phyloP scores from a whole-genome alignment of 2,888 invertebrate genomes.

The Rhamnusium bicolor region DNA sequence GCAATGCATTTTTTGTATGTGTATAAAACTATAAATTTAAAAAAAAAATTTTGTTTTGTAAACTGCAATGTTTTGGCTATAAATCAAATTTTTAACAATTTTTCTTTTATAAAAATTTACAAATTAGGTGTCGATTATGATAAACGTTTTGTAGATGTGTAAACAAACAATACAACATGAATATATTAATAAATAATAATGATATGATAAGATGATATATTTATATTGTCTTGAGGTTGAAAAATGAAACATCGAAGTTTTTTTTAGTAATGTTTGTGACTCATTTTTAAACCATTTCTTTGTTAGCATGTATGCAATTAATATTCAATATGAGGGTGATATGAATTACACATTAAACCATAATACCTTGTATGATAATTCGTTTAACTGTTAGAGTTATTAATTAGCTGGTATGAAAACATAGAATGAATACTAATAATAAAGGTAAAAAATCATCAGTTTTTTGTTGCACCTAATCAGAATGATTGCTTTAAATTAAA shows the following conservation, averaged over 20 bases:
- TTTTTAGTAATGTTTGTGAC: background rate
- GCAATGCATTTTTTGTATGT: no score
- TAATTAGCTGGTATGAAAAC: background rate
- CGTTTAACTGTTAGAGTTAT: background rate
- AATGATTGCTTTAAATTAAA: no score
- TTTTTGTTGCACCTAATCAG: background rate
- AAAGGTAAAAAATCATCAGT: background rate
- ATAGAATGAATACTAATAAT: background rate
- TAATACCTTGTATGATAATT: constrained; percentile 2
- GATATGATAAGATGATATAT: no score
- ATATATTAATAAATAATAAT: background rate
- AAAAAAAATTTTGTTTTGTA: no score
- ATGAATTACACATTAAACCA: background rate
- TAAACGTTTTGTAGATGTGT: no score
- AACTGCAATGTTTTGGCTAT: no score
- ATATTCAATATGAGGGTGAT: background rate
- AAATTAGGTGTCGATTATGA: no score
- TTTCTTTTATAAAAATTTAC: no score
- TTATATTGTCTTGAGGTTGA: background rate
- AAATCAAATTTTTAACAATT: no score
- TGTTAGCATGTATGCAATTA: background rate
- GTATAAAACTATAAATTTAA: no score
- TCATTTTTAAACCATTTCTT: constrained; percentile 7
- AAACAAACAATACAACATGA: no score
- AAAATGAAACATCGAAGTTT: background rate